Percentiles rank a stretch among this genome's conserved stretches.
Evolutionary conservation across 2,888 invertebrate species (phyloP).

Genomic region (Spodoptera littoralis): DNA sequence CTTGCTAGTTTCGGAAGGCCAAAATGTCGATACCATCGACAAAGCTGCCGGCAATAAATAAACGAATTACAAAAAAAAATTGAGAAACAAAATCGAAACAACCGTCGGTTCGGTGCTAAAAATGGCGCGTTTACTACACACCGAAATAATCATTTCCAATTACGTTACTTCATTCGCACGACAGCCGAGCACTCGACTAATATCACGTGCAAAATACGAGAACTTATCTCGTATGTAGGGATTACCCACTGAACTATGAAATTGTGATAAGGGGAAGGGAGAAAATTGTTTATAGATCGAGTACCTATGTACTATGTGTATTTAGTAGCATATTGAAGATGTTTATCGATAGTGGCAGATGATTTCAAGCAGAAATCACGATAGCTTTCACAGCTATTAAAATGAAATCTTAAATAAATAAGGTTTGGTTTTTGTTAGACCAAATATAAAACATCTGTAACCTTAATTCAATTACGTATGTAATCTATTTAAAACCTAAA

Average conservation of each 20-base stretch:
- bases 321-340: not conserved
- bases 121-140: too few relatives aligned
- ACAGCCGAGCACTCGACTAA: conserved; percentile 4
- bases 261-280: not conserved
- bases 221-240: conserved; percentile 4
- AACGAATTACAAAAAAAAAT: too few relatives aligned
- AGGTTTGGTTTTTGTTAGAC: not conserved
- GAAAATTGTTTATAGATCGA: conserved; percentile 2
- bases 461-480: conserved; percentile 10
- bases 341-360: not conserved
- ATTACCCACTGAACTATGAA: conserved; percentile 15
- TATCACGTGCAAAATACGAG: conserved; percentile 8
- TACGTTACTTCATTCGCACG: conserved; percentile 27
- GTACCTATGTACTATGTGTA: not conserved
- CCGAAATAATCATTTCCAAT: conserved; percentile 22
- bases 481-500: conserved; percentile 12
- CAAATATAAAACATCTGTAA: not conserved
- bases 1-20: too few relatives aligned
- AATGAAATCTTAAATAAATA: not conserved
- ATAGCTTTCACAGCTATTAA: not conserved
- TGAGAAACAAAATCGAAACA: too few relatives aligned
- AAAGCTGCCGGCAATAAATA: too few relatives aligned
- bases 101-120: too few relatives aligned
- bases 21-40: too few relatives aligned
- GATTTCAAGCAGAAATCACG: not conserved